A percentile compares a stretch with the other conserved stretches of the same genome.
phyloP scores from a whole-genome alignment of 1,140 invertebrate genomes.

The Bactericera cockerelli region DNA sequence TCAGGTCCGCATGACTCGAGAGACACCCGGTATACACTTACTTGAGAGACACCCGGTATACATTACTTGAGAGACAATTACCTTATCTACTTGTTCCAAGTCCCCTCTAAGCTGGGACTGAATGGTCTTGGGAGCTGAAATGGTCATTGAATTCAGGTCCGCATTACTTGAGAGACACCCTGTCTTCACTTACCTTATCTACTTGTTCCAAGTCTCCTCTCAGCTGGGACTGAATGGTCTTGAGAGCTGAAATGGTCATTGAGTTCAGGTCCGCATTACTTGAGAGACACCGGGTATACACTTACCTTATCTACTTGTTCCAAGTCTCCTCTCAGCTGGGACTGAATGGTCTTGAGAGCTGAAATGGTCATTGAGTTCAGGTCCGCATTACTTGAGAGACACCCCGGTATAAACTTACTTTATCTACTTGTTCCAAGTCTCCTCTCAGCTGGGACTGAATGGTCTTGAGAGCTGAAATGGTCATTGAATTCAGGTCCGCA shows the following conservation, averaged over 20 bases:
- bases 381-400: no score
- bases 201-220: constrained; percentile 64
- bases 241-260: constrained; percentile 53
- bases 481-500: constrained; percentile 51
- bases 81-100: constrained; percentile 70
- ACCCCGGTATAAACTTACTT: constrained; percentile 49
- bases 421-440: constrained; percentile 69
- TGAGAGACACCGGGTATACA: no score
- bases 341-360: constrained; percentile 57
- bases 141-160: constrained; percentile 52
- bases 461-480: constrained; percentile 54
- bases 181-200: constrained; percentile 62
- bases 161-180: no score
- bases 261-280: constrained; percentile 52
- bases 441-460: constrained; percentile 55
- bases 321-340: constrained; percentile 53
- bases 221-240: constrained; percentile 56
- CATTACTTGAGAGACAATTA: no score
- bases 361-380: constrained; percentile 52
- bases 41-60: constrained; percentile 57
- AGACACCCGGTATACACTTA: no score
- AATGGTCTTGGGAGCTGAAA: constrained; percentile 55
- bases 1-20: no score
- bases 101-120: constrained; percentile 57
- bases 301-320: constrained; percentile 73